Conservation (phyloP, 2,888 invertebrate genomes). For the Beris morrisii region DNA sequence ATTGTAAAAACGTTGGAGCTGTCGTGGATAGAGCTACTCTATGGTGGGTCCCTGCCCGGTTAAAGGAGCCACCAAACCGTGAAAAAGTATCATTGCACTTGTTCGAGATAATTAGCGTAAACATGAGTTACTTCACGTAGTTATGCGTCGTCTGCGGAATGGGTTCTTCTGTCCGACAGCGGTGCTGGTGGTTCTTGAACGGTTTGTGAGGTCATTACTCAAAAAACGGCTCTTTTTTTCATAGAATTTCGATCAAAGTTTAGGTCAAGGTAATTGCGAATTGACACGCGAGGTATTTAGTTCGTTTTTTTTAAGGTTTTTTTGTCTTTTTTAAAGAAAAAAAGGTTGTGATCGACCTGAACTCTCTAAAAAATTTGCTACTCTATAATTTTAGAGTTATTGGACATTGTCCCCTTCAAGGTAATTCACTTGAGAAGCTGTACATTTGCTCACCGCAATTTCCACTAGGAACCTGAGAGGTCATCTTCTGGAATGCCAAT, state of each 20-base stretch:
- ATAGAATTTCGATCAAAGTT: conserved; percentile 23
- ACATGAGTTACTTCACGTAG: conserved; percentile 30
- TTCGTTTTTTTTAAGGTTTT: not conserved
- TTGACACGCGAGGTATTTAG: conserved; percentile 27
- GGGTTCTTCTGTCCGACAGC: not conserved
- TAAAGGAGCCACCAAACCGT: conserved; percentile 29
- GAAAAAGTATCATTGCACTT: conserved; percentile 36
- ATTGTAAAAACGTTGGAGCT: no score
- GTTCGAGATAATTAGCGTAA: conserved; percentile 33
- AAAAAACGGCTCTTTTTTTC: conserved; percentile 17
- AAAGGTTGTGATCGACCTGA: no score
- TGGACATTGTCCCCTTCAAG: no score
- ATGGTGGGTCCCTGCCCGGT: conserved; percentile 4
- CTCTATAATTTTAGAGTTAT: no score
- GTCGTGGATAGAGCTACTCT: not conserved
- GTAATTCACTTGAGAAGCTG: no score
- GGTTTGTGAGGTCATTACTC: conserved; percentile 11
- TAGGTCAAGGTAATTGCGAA: conserved; percentile 32
- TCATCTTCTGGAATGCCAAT: no score
- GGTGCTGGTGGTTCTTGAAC: conserved; percentile 7
- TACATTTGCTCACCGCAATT: no score
- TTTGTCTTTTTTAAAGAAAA: no score
- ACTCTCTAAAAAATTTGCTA: no score
- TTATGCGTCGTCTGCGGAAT: conserved; percentile 3
- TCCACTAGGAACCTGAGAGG: no score